These are phyloP conservation scores for Drymodes brunneopygia DNA, from an alignment of 2,113 vertebrate genomes.

Conservation along the genomic window DNA sequence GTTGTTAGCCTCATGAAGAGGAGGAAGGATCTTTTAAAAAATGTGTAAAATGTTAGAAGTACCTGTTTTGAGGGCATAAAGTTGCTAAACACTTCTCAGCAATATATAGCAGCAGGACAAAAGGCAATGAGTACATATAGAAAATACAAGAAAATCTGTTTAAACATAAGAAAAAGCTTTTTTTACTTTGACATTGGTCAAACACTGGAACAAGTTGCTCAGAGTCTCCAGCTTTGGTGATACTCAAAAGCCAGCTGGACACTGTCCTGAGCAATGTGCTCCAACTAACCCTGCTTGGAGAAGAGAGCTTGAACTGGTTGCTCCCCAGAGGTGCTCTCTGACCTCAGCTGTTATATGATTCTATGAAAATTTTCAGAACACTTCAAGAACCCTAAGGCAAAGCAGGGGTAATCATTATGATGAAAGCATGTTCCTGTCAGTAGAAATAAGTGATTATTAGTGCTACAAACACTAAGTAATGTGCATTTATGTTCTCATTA, in stretches of 20 bases:
- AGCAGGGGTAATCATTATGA: neutral
- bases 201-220: neutral
- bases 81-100: neutral
- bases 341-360: neutral
- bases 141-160: neutral
- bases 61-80: neutral
- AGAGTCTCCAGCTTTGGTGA: neutral
- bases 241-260: neutral
- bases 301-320: neutral
- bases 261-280: neutral
- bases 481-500: conserved; percentile 7
- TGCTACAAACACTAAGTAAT: neutral
- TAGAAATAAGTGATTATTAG: conserved; percentile 19
- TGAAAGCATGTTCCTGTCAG: neutral
- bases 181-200: neutral
- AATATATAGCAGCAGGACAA: neutral
- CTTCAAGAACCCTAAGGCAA: conserved; percentile 22
- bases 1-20: neutral
- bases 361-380: neutral
- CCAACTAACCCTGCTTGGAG: neutral
- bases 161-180: neutral
- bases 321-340: neutral
- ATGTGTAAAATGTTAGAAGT: neutral
- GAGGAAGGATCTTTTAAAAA: neutral
- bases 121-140: neutral